Evolutionary conservation across 1,140 invertebrate species (phyloP).

Genomic region (Linepithema humile): DNA sequence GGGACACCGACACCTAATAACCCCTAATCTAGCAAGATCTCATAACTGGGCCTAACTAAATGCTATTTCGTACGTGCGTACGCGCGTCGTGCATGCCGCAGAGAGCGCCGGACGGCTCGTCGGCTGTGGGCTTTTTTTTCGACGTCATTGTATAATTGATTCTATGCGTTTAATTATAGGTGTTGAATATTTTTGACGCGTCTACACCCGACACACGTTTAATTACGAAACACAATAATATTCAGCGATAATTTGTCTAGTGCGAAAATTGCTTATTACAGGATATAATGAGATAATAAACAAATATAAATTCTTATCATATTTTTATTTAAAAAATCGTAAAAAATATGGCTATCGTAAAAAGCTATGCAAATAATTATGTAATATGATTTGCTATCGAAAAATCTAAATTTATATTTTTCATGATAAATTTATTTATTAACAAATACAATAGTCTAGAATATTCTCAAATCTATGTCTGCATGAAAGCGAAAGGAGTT

Average conservation of each 20-base stretch:
- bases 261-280: slow-evolving; percentile 14
- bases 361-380: not conserved
- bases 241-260: not conserved
- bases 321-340: no score
- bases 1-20: slow-evolving; percentile 78
- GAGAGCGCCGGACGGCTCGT: not conserved
- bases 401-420: not conserved
- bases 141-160: not conserved
- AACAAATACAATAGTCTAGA: not conserved
- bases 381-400: not conserved
- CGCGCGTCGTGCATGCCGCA: slow-evolving; percentile 28
- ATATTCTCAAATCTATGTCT: not conserved
- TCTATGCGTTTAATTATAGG: slow-evolving; percentile 27
- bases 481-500: not conserved
- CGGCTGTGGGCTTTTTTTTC: not conserved
- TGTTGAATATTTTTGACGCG: slow-evolving; percentile 5
- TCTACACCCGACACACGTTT: not conserved
- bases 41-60: slow-evolving; percentile 78
- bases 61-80: slow-evolving; percentile 70
- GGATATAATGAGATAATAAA: not conserved
- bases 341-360: no score
- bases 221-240: not conserved
- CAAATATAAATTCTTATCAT: not conserved
- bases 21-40: slow-evolving; percentile 75
- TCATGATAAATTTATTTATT: not conserved